A percentile compares a stretch with the other conserved stretches of the same genome.
Conservation (phyloP, 1,140 invertebrate species). For the Bemisia tabaci region DNA sequence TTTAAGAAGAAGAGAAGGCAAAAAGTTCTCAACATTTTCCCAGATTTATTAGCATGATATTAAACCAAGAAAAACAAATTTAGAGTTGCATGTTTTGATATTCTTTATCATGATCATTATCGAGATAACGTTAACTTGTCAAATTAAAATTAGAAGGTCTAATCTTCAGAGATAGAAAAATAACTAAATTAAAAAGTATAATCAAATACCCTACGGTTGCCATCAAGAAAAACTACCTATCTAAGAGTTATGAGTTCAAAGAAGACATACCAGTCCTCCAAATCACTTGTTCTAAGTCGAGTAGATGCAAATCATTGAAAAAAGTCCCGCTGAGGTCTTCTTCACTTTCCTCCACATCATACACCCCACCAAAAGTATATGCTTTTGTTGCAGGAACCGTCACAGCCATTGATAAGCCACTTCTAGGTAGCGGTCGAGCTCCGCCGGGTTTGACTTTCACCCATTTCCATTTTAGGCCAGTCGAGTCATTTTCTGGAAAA, state of each 20-base stretch:
- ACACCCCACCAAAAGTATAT: slow-evolving; percentile 65
- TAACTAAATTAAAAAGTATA: too few species aligned
- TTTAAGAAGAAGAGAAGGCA: too few species aligned
- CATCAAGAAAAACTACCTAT: neutral
- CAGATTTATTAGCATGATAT: too few species aligned
- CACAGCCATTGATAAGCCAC: slow-evolving; percentile 38
- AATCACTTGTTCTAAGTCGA: slow-evolving; percentile 59
- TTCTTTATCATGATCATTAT: too few species aligned
- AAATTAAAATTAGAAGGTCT: too few species aligned
- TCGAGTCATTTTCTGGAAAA: slow-evolving; percentile 42
- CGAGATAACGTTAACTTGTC: too few species aligned
- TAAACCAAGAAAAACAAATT: too few species aligned
- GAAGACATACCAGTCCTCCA: slow-evolving; percentile 45
- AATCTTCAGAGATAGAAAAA: too few species aligned
- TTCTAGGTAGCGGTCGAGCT: slow-evolving; percentile 45
- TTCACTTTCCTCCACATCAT: slow-evolving; percentile 61
- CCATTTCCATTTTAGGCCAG: slow-evolving; percentile 63
- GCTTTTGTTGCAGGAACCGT: slow-evolving; percentile 41
- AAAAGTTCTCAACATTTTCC: too few species aligned
- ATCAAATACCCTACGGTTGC: too few species aligned
- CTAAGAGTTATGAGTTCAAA: too few species aligned
- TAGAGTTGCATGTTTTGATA: too few species aligned
- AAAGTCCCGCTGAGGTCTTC: slow-evolving; percentile 67
- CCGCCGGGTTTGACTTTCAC: slow-evolving; percentile 50
- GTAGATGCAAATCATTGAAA: slow-evolving; percentile 61